Conservation (phyloP, 1,140 invertebrate genomes). For the Orussus abietinus region DNA sequence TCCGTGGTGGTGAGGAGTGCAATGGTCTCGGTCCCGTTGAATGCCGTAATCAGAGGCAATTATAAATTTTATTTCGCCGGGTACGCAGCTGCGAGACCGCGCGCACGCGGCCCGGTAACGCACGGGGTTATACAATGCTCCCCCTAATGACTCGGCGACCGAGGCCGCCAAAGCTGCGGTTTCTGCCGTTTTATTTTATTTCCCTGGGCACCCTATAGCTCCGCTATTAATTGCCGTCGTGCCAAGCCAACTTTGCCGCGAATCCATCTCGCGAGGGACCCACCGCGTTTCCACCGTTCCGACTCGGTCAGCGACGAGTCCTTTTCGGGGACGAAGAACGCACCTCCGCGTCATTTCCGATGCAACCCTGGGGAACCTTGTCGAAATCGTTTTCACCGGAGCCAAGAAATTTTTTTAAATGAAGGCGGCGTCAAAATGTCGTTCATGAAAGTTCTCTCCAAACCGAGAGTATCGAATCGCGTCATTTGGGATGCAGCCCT, state of each 20-base stretch:
- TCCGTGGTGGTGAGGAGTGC: too few relatives aligned
- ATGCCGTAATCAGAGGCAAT: conserved; percentile 37
- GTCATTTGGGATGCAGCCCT: too few relatives aligned
- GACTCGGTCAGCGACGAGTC: too few relatives aligned
- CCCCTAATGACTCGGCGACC: conserved; percentile 42
- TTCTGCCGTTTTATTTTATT: conserved; percentile 48
- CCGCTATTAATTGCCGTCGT: conserved; percentile 50
- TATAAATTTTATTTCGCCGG: conserved; percentile 41
- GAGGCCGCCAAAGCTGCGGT: conserved; percentile 41
- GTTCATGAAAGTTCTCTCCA: too few relatives aligned
- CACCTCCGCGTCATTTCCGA: too few relatives aligned
- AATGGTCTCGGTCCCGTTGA: conserved; percentile 21
- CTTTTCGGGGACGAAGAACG: too few relatives aligned
- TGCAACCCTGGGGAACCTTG: neutral
- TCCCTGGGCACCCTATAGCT: conserved; percentile 47
- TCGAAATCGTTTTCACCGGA: too few relatives aligned
- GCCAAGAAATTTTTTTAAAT: too few relatives aligned
- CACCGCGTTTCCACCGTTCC: too few relatives aligned
- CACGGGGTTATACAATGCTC: conserved; percentile 44
- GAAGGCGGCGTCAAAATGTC: too few relatives aligned
- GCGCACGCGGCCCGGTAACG: conserved; percentile 30
- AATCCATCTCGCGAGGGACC: conserved; percentile 47
- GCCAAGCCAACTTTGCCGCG: conserved; percentile 43
- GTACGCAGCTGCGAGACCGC: conserved; percentile 20
- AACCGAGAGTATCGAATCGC: too few relatives aligned